A percentile compares a stretch with the other conserved stretches of the same genome.
phyloP scores from a whole-genome alignment of 2,888 invertebrate genomes.

The Hirtodrosophila histrioides region DNA sequence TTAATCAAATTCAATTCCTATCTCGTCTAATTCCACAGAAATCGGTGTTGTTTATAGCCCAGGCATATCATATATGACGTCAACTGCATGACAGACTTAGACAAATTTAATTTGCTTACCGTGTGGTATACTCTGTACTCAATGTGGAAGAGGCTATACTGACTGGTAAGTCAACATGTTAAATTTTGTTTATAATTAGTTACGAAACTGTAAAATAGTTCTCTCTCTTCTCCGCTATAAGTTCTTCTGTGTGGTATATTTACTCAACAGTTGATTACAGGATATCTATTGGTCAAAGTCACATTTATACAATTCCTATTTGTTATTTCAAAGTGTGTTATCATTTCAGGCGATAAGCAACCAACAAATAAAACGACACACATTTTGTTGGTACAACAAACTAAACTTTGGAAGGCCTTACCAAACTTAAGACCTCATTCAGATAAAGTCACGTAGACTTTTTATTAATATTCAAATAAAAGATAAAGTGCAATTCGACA shows the following conservation, averaged over 20 bases:
- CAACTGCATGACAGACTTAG: constrained; percentile 50
- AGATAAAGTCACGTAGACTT: constrained; percentile 36
- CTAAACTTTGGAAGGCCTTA: constrained; percentile 24
- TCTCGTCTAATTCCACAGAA: constrained; percentile 29
- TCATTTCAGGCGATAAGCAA: constrained; percentile 42
- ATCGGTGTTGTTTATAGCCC: constrained; percentile 10
- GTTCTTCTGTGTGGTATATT: too few relatives aligned
- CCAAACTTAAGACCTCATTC: constrained; percentile 31
- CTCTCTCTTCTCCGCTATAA: too few relatives aligned
- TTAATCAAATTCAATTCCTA: constrained; percentile 20
- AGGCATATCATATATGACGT: constrained; percentile 24
- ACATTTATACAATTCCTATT: constrained; percentile 19
- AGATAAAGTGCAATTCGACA: too few relatives aligned
- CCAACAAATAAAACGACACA: constrained; percentile 25
- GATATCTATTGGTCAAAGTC: constrained; percentile 16
- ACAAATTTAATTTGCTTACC: constrained; percentile 52
- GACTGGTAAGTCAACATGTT: background rate
- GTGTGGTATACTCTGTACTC: constrained; percentile 9
- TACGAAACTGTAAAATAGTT: too few relatives aligned
- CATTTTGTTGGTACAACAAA: constrained; percentile 32
- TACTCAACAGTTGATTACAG: constrained; percentile 5
- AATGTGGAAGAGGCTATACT: background rate
- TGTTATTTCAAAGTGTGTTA: constrained; percentile 41
- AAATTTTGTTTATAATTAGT: too few relatives aligned
- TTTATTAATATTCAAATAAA: too few relatives aligned